phyloP scores from a whole-genome alignment of 2,113 vertebrate species.

The Abramis brama region DNA sequence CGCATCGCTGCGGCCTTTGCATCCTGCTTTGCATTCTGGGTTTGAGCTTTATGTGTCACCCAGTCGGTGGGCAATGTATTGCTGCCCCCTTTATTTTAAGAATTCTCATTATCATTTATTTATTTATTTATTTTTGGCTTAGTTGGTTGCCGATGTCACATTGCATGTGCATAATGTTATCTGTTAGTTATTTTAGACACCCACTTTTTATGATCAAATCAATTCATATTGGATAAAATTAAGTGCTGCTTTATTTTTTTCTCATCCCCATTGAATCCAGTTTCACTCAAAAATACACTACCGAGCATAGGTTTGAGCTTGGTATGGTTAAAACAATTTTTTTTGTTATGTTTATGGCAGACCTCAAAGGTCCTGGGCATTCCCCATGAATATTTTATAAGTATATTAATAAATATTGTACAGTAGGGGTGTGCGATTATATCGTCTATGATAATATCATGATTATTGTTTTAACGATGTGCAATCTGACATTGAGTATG shows the following conservation, averaged over 20 bases:
- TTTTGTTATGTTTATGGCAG: too few relatives aligned
- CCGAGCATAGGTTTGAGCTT: not conserved
- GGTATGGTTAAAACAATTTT: too few relatives aligned
- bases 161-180: not conserved
- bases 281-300: not conserved
- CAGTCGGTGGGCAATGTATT: not conserved
- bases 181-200: not conserved
- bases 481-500: too few relatives aligned
- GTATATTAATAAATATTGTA: too few relatives aligned
- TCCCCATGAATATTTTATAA: too few relatives aligned
- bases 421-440: too few relatives aligned
- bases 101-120: not conserved
- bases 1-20: slow-evolving; percentile 70
- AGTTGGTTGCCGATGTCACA: not conserved
- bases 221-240: not conserved
- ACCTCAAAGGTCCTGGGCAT: too few relatives aligned
- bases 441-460: too few relatives aligned
- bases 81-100: not conserved
- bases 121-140: not conserved
- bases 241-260: not conserved
- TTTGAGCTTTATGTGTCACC: slow-evolving; percentile 21
- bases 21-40: slow-evolving; percentile 76
- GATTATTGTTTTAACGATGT: too few relatives aligned
- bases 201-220: too few relatives aligned
- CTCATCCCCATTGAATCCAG: not conserved